Evolutionary conservation across 2,888 invertebrate species (phyloP), one percentile per base, ranked within the genome.

Genomic region (Tetranychus piercei): DNA sequence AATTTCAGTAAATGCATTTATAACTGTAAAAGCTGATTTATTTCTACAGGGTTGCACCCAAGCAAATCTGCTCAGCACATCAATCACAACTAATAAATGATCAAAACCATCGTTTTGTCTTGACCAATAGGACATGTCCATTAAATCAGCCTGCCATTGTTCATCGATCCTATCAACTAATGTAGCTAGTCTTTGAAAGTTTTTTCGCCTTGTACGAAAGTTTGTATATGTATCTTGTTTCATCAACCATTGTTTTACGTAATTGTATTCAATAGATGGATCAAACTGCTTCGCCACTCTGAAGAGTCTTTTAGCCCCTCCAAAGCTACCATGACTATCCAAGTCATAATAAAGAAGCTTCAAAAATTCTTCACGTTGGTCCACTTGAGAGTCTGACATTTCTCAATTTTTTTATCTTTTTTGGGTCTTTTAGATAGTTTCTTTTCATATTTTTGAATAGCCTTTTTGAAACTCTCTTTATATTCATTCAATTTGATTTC

Each of bases 61-160:
- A 1, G 79, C 79, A 69, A 73, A 78, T 72, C 77, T 78, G 9
- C 76, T 77, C n/a, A 79, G 78, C 5, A 78, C 75, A 74, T 80
- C 79, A 9, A 79, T 79, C 22, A 71, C 70, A 3, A 76, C 77
- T 9, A 79, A 72, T 18, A 79, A 44, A 73, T 76, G 79, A 9
- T 67, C 74, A 55, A 74, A 73, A 0, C 78, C 78, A 43, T 79
- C 76, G 70, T 80, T 79, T 11, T 78, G 1, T 64, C 71, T 44
- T 18, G 22, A 15, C 4, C 71, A 69, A 1, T 20, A 20, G 34
- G 71, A 22, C 72, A 79, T 64, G 45, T 79, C 78, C 11, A 76
- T 77, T 2, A 78, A 55, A 66, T 79, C 79, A 9, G 75, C 73
- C 64, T 79, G 77, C 74, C 77, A 76, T 72, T 79, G 79, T 6